These are phyloP conservation scores for Lamprologus ornatipinnis DNA, from an alignment of 2,113 vertebrate genomes.

Conservation along the genomic window DNA sequence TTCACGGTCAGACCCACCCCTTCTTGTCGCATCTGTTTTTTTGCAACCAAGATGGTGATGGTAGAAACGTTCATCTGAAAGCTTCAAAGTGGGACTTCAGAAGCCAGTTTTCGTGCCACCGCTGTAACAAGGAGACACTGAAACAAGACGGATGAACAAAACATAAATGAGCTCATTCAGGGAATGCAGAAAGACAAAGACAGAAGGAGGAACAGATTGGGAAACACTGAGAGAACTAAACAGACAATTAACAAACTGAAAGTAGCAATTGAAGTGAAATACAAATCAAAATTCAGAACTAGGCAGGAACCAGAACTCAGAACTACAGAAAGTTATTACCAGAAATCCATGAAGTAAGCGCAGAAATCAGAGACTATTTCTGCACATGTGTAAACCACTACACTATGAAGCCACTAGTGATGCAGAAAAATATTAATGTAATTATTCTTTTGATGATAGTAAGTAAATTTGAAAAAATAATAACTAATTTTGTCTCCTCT, in stretches of 20 bases:
- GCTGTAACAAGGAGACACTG: not conserved
- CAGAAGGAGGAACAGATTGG: not conserved
- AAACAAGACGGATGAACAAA: not conserved
- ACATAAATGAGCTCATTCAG: not conserved
- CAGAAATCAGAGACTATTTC: not conserved
- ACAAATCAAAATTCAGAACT: not conserved
- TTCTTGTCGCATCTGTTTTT: not conserved
- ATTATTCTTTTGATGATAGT: not conserved
- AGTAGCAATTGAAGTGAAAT: not conserved
- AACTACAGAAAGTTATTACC: not conserved
- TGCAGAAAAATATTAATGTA: not conserved
- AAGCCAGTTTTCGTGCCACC: not conserved
- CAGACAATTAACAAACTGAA: not conserved
- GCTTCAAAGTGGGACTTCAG: not conserved
- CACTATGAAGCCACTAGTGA: not conserved
- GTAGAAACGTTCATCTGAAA: not conserved
- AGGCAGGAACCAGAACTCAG: not conserved
- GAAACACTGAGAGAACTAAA: not conserved
- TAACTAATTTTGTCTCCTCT: not conserved
- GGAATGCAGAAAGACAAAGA: not conserved
- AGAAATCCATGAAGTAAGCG: not conserved
- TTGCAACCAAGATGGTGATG: not conserved
- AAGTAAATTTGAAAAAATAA: accelerated
- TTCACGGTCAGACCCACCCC: not conserved
- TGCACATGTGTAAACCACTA: not conserved